phyloP scores from a whole-genome alignment of 1,140 invertebrate genomes.

The Notospermus geniculatus region DNA sequence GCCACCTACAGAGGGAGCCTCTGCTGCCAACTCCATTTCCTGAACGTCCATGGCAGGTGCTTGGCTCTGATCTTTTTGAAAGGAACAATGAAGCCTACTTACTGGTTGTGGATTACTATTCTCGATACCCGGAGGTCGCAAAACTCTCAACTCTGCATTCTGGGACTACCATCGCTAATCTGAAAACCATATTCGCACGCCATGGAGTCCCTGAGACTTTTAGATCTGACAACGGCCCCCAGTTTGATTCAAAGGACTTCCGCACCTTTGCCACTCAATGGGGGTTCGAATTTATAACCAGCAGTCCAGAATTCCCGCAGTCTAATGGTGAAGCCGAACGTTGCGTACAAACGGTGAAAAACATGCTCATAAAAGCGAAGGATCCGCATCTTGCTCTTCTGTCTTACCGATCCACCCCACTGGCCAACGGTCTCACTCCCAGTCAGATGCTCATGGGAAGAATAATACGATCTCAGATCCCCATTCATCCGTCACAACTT shows the following conservation, averaged over 20 bases:
- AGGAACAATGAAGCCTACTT: constrained; percentile 20
- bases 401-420: background rate
- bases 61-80: constrained; percentile 16
- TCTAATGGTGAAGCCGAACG: constrained; percentile 25
- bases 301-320: constrained; percentile 23
- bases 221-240: constrained; percentile 31
- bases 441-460: background rate
- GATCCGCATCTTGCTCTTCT: background rate
- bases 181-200: constrained; percentile 27
- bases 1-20: background rate
- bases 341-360: constrained; percentile 26
- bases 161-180: constrained; percentile 18
- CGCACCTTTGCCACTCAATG: constrained; percentile 21
- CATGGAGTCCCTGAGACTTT: constrained; percentile 26
- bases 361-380: constrained; percentile 12
- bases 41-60: constrained; percentile 14
- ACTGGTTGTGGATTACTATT: constrained; percentile 23
- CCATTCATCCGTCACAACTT: background rate
- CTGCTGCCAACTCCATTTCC: background rate
- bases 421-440: background rate
- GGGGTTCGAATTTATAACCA: constrained; percentile 27
- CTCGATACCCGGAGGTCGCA: constrained; percentile 19
- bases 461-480: background rate
- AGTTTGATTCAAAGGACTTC: constrained; percentile 31
- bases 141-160: constrained; percentile 14